Evolutionary conservation across 37 sponge, comb jelly and placozoan species (phyloP), one percentile per base, ranked within the genome.

Genomic region (Oopsacas minuta): DNA sequence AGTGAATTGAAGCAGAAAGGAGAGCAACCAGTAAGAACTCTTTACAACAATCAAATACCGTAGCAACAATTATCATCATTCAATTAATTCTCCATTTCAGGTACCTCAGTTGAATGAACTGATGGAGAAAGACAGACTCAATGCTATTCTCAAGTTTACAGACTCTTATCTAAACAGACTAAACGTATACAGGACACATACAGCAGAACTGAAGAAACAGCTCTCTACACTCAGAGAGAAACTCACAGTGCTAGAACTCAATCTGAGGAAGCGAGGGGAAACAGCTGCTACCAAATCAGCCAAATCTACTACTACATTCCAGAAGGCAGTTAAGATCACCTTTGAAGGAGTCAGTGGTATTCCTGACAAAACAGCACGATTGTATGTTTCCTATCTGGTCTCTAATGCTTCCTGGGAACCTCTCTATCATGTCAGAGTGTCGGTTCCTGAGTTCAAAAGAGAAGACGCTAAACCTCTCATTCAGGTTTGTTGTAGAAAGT

Each of bases 351-450:
- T n/a, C 20, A 7, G 32, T 25, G 30, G 28, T n/a, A 61, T n/a
- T 61, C 28, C 75, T 61, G 5, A 10, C 5, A 3, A 5, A 12
- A 25, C 17, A 5, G 75, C 28, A 3, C 20, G 30, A 3, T n/a
- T 61, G 75, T 61, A 25, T n/a, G 75, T 61, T 5, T 61, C 75
- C 30, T 61, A 61, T 61, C 75, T 61, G 75, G 75, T 61, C 75
- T 61, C 75, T 3, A 61, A 61, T 61, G 75, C 75, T 5, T 61
- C 75, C 75, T 61, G 75, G 75, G 75, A 61, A 25, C 75, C 75
- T 5, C 7, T 61, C 75, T 61, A 61, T 34, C 75, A 61, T 61
- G 32, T 61, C 28, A 61, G 75, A 61, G 75, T 61, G 1, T 61
- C 75, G 22, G 28, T 61, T 3, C 75, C 75, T 61, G 75, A 61